Evolutionary conservation across 2,888 invertebrate genomes (phyloP).

Genomic region (Eilema depressum): DNA sequence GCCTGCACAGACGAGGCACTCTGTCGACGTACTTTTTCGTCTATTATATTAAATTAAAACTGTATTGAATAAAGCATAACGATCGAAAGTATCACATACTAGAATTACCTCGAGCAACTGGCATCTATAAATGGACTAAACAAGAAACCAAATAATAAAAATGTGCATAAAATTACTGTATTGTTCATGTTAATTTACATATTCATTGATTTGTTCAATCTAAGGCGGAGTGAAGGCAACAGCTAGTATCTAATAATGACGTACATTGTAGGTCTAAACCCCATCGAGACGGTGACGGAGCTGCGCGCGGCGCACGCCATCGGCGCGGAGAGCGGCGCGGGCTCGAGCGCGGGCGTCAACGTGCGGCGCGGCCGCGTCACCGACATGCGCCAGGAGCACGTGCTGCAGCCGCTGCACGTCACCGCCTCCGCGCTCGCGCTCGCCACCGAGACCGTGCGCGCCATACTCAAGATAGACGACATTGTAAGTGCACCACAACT

Average conservation of each 20-base stretch:
- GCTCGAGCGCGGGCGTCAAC: conserved; percentile 96
- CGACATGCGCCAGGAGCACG: conserved; percentile 98
- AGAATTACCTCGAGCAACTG: no score
- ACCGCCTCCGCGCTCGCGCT: conserved; percentile 97
- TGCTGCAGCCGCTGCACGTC: conserved; percentile 98
- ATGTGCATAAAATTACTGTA: no score
- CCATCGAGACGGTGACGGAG: conserved; percentile 98
- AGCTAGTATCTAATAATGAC: background rate
- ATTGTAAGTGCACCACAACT: conserved; percentile 91
- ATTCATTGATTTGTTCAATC: no score
- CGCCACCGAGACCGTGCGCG: conserved; percentile 98
- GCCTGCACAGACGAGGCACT: background rate
- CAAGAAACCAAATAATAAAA: no score
- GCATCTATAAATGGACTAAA: no score
- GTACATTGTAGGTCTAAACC: conserved; percentile 90
- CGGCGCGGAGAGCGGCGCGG: conserved; percentile 89
- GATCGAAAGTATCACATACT: no score
- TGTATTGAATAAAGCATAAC: no score
- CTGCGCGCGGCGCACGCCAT: conserved; percentile 97
- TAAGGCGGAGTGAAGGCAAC: no score
- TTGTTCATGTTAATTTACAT: no score
- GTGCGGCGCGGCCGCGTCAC: conserved; percentile 98
- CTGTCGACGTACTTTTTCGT: no score
- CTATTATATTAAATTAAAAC: no score
- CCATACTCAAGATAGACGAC: conserved; percentile 99